These are phyloP conservation scores for Microchrysa polita DNA, from an alignment of 2,888 invertebrate genomes.

Conservation along the genomic window DNA sequence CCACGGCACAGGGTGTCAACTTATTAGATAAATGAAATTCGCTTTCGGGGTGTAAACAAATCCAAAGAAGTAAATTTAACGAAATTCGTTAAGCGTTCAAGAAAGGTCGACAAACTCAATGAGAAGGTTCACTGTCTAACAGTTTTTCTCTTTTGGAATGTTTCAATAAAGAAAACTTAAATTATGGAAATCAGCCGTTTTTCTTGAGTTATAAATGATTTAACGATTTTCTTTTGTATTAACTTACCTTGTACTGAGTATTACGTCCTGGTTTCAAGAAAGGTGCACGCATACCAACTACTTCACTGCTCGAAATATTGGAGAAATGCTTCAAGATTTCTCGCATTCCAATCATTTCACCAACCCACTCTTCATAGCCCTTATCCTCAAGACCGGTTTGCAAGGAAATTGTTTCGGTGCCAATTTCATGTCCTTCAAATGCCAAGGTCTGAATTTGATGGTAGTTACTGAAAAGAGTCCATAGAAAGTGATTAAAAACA, in stretches of 20 bases:
- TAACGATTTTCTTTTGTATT: background rate
- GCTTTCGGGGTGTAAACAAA: too few species aligned
- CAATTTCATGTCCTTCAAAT: slow-evolving; percentile 87
- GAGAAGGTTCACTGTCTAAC: too few species aligned
- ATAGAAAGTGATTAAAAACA: too few species aligned
- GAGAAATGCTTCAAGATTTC: slow-evolving; percentile 85
- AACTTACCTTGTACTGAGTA: slow-evolving; percentile 84
- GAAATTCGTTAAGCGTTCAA: too few species aligned
- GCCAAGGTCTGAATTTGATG: slow-evolving; percentile 90
- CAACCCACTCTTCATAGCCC: slow-evolving; percentile 92
- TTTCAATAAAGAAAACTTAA: too few species aligned
- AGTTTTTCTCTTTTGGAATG: too few species aligned
- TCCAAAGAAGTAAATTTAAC: too few species aligned
- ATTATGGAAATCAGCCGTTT: too few species aligned
- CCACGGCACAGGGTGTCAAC: too few species aligned
- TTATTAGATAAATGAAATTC: too few species aligned
- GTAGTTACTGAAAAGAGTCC: slow-evolving; percentile 77
- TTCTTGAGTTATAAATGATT: too few species aligned
- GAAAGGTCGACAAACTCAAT: too few species aligned
- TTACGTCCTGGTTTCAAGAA: slow-evolving; percentile 93
- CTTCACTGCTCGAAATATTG: slow-evolving; percentile 81
- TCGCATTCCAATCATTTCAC: slow-evolving; percentile 94
- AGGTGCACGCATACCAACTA: slow-evolving; percentile 88
- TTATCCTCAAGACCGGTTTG: slow-evolving; percentile 89
- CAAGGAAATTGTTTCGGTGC: slow-evolving; percentile 71